phyloP scores from a whole-genome alignment of 2,888 invertebrate genomes.

The Drosophila falleni region DNA sequence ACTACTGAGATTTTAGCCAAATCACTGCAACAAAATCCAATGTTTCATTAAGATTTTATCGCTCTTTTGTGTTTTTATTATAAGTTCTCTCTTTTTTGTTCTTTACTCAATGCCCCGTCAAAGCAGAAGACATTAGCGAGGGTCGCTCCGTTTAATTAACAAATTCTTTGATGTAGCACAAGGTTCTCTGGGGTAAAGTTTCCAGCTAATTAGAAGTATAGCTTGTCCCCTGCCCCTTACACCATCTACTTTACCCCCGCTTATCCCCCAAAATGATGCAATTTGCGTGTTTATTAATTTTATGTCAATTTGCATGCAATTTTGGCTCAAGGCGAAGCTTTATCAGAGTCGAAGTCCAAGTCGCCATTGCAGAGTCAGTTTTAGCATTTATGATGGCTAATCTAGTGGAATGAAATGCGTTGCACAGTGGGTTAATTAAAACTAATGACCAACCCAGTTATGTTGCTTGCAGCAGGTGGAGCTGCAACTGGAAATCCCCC shows the following conservation, averaged over 20 bases:
- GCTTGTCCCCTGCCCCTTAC: not conserved
- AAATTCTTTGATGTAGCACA: constrained; percentile 51
- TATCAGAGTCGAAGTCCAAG: constrained; percentile 37
- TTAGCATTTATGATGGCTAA: constrained; percentile 56
- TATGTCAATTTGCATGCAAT: constrained; percentile 80
- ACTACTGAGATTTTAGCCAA: constrained; percentile 21
- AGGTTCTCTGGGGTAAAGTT: constrained; percentile 54
- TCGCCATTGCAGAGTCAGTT: constrained; percentile 10
- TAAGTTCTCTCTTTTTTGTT: constrained; percentile 15
- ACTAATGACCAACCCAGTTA: constrained; percentile 59
- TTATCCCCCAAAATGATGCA: constrained; percentile 44
- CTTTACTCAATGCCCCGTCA: constrained; percentile 40
- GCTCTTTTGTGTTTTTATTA: constrained; percentile 29
- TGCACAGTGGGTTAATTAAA: constrained; percentile 65
- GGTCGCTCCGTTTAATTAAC: constrained; percentile 66
- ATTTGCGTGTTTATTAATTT: constrained; percentile 79
- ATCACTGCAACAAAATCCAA: constrained; percentile 58
- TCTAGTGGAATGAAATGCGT: constrained; percentile 58
- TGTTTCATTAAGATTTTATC: constrained; percentile 65
- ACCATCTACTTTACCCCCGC: not conserved
- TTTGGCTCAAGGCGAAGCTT: constrained; percentile 66
- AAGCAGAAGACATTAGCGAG: constrained; percentile 46
- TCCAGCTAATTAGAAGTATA: constrained; percentile 68
- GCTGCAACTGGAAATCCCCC: constrained; percentile 15
- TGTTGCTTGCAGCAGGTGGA: constrained; percentile 9